Conservation (phyloP, 2,797 vertebrate genomes). For the Falco concolor region DNA sequence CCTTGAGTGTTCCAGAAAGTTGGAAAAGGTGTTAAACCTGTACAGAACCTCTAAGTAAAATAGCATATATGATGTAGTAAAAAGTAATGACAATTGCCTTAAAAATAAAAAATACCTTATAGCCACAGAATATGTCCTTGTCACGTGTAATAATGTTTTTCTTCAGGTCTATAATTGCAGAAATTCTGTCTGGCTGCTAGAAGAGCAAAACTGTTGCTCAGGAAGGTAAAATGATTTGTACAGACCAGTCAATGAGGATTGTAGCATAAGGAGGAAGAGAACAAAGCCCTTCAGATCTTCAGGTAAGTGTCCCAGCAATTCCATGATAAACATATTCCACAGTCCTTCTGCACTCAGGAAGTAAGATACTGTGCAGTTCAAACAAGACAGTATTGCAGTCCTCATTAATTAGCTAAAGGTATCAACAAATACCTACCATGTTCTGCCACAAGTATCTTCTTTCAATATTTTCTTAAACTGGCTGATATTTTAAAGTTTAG, state of each 20-base stretch:
- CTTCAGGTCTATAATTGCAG: neutral
- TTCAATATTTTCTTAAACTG: neutral
- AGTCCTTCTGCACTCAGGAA: neutral
- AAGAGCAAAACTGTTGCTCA: neutral
- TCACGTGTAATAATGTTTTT: neutral
- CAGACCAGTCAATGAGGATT: neutral
- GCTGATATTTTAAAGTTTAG: neutral
- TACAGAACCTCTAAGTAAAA: neutral
- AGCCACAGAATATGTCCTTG: neutral
- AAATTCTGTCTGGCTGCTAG: neutral
- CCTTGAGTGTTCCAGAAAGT: neutral
- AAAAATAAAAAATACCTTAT: neutral
- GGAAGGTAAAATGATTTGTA: neutral
- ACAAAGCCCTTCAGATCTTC: neutral
- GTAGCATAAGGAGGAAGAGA: neutral
- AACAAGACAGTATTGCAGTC: neutral
- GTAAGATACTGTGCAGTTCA: neutral
- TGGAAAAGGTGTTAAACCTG: neutral
- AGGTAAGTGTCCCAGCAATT: neutral
- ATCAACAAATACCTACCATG: neutral
- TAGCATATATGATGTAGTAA: neutral
- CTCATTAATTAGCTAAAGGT: neutral
- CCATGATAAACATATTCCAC: neutral
- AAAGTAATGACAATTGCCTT: neutral
- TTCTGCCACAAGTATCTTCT: neutral